phyloP scores from a whole-genome alignment of 2,113 vertebrate species.

The Chlamydotis undulata region DNA sequence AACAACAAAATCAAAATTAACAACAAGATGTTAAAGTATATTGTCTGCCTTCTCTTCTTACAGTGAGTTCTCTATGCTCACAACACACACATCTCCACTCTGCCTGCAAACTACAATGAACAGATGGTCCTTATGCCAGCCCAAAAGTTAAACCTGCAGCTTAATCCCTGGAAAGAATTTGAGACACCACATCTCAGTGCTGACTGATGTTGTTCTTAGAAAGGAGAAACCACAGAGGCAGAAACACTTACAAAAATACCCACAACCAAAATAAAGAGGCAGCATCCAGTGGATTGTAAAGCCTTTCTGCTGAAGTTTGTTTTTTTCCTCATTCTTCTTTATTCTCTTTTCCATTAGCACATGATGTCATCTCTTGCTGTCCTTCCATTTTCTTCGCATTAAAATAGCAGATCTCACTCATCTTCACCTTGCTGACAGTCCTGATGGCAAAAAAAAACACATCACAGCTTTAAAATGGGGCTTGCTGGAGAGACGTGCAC shows the following conservation, averaged over 20 bases:
- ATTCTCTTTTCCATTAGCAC: background rate
- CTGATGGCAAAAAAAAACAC: background rate
- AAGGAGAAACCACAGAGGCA: slow-evolving; percentile 17
- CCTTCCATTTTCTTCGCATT: background rate
- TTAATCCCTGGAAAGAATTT: slow-evolving; percentile 39
- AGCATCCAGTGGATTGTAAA: background rate
- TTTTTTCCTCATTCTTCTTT: background rate
- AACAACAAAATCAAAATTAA: background rate
- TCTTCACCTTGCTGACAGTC: background rate
- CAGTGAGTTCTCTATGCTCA: background rate
- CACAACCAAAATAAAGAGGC: background rate
- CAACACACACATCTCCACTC: background rate
- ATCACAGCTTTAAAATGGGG: background rate
- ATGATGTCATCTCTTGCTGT: background rate
- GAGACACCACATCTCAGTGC: background rate
- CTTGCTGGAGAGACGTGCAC: background rate
- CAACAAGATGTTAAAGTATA: background rate
- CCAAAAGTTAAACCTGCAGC: slow-evolving; percentile 37
- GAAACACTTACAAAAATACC: background rate
- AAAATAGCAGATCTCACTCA: background rate
- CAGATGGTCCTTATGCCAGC: slow-evolving; percentile 6
- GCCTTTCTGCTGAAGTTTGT: background rate
- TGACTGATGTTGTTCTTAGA: slow-evolving; percentile 41
- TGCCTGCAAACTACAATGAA: background rate
- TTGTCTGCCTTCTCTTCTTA: background rate